Conservation (phyloP, 2,888 invertebrate species). For the Ophraella communa region DNA sequence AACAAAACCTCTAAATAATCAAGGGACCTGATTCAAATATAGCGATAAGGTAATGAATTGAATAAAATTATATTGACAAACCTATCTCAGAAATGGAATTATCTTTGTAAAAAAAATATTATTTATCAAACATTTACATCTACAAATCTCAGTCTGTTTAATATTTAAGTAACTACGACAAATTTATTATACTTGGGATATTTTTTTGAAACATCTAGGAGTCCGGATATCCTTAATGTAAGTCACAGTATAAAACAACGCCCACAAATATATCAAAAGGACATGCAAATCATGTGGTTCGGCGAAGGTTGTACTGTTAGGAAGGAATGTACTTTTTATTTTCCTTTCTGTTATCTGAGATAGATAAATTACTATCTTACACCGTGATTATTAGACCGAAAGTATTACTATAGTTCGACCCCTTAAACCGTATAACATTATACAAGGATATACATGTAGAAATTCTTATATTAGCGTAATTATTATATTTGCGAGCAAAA, state of each 20-base stretch:
- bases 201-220: background rate
- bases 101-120: too few species aligned
- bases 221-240: background rate
- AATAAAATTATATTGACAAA: too few species aligned
- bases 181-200: background rate
- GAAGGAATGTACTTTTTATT: background rate
- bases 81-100: too few species aligned
- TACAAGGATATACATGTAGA: background rate
- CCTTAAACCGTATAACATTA: background rate
- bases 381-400: background rate
- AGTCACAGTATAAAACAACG: background rate
- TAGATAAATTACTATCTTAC: background rate
- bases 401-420: background rate
- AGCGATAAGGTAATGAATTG: too few species aligned
- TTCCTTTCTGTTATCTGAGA: background rate
- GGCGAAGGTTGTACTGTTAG: background rate
- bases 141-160: too few species aligned
- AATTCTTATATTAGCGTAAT: too few species aligned
- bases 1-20: too few species aligned
- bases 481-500: too few species aligned
- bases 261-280: background rate
- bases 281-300: slow-evolving; percentile 2
- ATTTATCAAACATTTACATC: too few species aligned
- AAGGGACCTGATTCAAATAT: too few species aligned
- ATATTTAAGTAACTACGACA: too few species aligned